phyloP scores from a whole-genome alignment of 2,113 vertebrate species.

The Chionomys nivalis region DNA sequence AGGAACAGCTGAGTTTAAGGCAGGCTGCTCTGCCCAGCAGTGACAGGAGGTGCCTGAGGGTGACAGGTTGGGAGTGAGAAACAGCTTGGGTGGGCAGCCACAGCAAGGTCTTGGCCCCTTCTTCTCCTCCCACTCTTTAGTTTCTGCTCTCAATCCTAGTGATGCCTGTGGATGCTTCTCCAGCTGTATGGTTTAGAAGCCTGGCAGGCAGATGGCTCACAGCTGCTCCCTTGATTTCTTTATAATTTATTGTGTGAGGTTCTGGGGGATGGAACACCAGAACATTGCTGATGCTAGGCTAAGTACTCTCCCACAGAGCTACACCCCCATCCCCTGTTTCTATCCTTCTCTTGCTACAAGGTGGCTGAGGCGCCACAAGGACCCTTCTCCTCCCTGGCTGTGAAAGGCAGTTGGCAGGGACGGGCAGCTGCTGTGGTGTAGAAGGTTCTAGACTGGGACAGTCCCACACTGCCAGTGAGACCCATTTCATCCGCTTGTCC shows the following conservation, averaged over 20 bases:
- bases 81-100: no score
- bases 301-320: neutral
- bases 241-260: neutral
- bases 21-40: neutral
- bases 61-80: fast-evolving
- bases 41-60: neutral
- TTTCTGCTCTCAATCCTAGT: neutral
- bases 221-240: neutral
- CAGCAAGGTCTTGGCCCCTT: neutral
- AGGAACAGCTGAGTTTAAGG: neutral
- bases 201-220: neutral
- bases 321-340: neutral
- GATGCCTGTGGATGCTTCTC: neutral
- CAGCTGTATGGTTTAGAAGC: neutral
- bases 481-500: neutral
- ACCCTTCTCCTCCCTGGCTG: neutral
- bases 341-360: neutral
- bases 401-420: neutral
- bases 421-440: neutral
- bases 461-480: neutral
- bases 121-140: neutral
- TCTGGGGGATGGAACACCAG: neutral
- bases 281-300: neutral
- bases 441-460: neutral
- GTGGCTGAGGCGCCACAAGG: neutral